Percentiles rank a stretch among this genome's conserved stretches.
Conservation (phyloP, 2,113 vertebrate species). For the Chloebia gouldiae region DNA sequence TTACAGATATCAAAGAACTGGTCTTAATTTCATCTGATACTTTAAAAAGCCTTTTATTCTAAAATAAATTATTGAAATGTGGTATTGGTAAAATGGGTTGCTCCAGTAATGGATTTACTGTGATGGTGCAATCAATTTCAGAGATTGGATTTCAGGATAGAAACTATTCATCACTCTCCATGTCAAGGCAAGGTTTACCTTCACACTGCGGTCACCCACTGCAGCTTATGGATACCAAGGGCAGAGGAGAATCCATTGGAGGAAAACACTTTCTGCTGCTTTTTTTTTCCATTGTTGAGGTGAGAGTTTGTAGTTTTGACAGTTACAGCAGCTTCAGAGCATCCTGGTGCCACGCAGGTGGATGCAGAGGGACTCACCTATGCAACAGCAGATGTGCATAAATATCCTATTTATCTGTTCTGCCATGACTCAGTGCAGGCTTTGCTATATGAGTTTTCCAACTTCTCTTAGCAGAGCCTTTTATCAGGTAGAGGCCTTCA, state of each 20-base stretch:
- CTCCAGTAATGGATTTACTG: slow-evolving; percentile 65
- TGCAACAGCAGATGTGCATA: not conserved
- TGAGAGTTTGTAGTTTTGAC: not conserved
- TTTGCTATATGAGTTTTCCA: not conserved
- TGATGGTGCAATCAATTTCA: slow-evolving; percentile 62
- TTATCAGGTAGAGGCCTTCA: not conserved
- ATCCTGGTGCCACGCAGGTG: not conserved
- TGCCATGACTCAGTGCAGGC: not conserved
- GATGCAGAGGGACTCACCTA: not conserved
- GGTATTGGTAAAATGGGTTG: slow-evolving; percentile 43
- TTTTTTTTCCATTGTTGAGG: not conserved
- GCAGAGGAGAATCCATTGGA: not conserved
- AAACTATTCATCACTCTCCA: slow-evolving; percentile 62
- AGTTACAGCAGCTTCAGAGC: not conserved
- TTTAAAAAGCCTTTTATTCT: slow-evolving; percentile 69
- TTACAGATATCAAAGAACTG: slow-evolving; percentile 62
- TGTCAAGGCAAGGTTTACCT: slow-evolving; percentile 42
- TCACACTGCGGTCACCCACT: slow-evolving; percentile 45
- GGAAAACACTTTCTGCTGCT: not conserved
- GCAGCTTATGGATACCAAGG: not conserved
- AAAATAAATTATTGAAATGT: slow-evolving; percentile 69
- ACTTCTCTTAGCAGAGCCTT: not conserved
- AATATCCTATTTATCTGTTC: not conserved
- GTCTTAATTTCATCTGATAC: slow-evolving; percentile 64
- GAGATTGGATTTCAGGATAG: slow-evolving; percentile 66